Percentiles rank a stretch among this genome's conserved stretches.
phyloP scores from a whole-genome alignment of 2,113 vertebrate genomes.

The Axis porcinus region DNA sequence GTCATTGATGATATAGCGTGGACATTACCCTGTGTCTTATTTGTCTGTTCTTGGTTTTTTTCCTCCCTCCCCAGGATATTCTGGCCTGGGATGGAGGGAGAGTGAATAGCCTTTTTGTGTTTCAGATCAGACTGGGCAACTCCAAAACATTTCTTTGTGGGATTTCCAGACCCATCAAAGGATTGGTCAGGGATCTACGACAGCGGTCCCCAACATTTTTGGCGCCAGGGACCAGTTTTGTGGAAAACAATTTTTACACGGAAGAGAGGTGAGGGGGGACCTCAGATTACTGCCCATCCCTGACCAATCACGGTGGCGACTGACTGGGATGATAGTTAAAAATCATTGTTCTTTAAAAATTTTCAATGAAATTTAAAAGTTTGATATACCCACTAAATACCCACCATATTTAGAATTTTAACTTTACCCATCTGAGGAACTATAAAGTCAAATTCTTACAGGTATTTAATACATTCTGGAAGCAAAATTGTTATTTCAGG shows the following conservation, averaged over 20 bases:
- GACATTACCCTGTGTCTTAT: background rate
- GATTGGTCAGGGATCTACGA: background rate
- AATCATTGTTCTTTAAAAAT: background rate
- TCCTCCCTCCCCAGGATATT: background rate
- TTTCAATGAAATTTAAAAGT: background rate
- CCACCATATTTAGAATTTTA: background rate
- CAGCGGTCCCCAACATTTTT: background rate
- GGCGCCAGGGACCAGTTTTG: background rate
- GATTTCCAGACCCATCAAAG: background rate
- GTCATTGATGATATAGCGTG: slow-evolving; percentile 15
- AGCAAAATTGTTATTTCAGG: background rate
- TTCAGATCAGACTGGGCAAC: background rate
- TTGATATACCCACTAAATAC: background rate
- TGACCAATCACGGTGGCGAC: background rate
- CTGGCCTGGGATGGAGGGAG: background rate
- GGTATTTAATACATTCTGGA: background rate
- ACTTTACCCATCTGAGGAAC: background rate
- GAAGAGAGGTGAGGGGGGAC: background rate
- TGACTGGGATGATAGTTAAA: background rate
- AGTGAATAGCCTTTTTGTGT: background rate
- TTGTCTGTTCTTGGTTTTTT: background rate
- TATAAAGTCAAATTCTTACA: background rate
- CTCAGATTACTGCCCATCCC: background rate
- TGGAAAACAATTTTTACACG: background rate
- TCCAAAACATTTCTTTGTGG: background rate